Conservation (phyloP, 23 tunicate genomes). For the Ascidia mentula region DNA sequence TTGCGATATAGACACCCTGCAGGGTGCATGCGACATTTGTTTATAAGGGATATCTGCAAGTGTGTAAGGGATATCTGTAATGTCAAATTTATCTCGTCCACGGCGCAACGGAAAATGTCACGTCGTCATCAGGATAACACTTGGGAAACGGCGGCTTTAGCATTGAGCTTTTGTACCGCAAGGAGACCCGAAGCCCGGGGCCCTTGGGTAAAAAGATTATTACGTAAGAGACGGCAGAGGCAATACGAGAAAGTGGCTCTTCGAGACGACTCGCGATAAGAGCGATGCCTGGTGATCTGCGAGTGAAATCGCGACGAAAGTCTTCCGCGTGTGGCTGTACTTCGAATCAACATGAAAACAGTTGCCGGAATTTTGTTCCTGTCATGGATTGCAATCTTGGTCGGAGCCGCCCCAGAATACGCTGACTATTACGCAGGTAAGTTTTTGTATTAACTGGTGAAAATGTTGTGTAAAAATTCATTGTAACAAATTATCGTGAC, state of each 20-base stretch:
- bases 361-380: not conserved
- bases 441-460: too few relatives aligned
- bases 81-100: not conserved
- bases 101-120: not conserved
- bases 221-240: not conserved
- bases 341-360: not conserved
- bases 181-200: not conserved
- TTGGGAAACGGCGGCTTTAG: not conserved
- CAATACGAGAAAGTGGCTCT: not conserved
- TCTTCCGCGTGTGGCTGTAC: not conserved
- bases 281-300: not conserved
- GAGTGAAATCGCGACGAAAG: not conserved
- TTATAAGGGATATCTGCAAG: too few relatives aligned
- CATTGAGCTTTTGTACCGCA: not conserved
- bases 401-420: not conserved
- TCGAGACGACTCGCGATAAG: not conserved
- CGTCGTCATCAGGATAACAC: not conserved
- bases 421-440: not conserved
- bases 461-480: too few relatives aligned
- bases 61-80: too few relatives aligned
- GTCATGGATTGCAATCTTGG: not conserved
- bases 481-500: too few relatives aligned
- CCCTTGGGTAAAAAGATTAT: constrained; percentile 2
- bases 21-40: too few relatives aligned
- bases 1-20: too few relatives aligned